A percentile compares a stretch with the other conserved stretches of the same genome.
These are phyloP conservation scores for Hesperia comma DNA, from an alignment of 2,888 invertebrate species.

Conservation along the genomic window DNA sequence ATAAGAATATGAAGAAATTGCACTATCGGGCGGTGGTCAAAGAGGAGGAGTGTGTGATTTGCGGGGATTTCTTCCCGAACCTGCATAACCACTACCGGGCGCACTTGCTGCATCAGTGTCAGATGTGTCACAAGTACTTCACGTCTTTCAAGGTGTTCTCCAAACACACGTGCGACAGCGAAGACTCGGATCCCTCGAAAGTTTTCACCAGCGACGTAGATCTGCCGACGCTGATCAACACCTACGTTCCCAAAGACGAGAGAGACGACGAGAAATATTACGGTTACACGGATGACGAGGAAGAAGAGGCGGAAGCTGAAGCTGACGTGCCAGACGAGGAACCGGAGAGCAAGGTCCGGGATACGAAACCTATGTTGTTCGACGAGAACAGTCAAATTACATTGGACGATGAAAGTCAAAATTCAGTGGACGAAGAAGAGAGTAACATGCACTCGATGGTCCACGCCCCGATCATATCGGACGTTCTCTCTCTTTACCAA, in stretches of 20 bases:
- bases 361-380: slow-evolving; percentile 22
- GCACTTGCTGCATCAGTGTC: slow-evolving; percentile 83
- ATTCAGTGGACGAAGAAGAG: slow-evolving; percentile 51
- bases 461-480: slow-evolving; percentile 74
- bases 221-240: slow-evolving; percentile 61
- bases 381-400: slow-evolving; percentile 36
- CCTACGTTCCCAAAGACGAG: slow-evolving; percentile 70
- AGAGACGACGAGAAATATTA: slow-evolving; percentile 75
- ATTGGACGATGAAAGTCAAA: slow-evolving; percentile 52
- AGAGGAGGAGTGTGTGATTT: slow-evolving; percentile 84
- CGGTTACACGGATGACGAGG: slow-evolving; percentile 66
- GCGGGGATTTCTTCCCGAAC: slow-evolving; percentile 83
- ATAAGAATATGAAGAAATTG: slow-evolving; percentile 69
- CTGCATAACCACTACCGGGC: slow-evolving; percentile 86
- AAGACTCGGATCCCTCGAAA: slow-evolving; percentile 67
- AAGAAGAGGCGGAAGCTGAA: slow-evolving; percentile 47
- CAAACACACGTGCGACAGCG: slow-evolving; percentile 65
- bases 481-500: slow-evolving; percentile 70
- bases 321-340: slow-evolving; percentile 38
- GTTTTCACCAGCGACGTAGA: slow-evolving; percentile 70
- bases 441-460: slow-evolving; percentile 58
- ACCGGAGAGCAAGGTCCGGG: slow-evolving; percentile 41
- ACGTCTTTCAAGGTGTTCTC: slow-evolving; percentile 67
- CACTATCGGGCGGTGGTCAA: slow-evolving; percentile 71
- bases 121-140: slow-evolving; percentile 74